phyloP scores from a whole-genome alignment of 1,140 invertebrate genomes.

The Heliothis subflexa region DNA sequence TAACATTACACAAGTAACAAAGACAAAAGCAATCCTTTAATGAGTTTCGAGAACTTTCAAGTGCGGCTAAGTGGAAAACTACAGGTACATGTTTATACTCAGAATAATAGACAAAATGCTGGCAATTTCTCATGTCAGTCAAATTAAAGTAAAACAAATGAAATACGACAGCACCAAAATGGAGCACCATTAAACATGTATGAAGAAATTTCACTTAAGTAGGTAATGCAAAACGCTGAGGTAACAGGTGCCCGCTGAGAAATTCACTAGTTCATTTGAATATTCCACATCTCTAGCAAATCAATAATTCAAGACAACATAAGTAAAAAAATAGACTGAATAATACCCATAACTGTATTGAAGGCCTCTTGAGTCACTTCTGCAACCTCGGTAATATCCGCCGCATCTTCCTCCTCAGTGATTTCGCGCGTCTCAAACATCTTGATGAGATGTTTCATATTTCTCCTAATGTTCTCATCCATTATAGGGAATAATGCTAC shows the following conservation, averaged over 20 bases:
- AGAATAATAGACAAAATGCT: neutral
- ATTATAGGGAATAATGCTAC: slow-evolving; percentile 34
- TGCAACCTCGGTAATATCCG: slow-evolving; percentile 55
- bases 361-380: slow-evolving; percentile 45
- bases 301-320: neutral
- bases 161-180: neutral
- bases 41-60: slow-evolving; percentile 20
- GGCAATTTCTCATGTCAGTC: neutral
- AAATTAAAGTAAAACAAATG: neutral
- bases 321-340: neutral
- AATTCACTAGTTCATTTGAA: neutral
- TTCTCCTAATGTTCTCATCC: slow-evolving; percentile 57
- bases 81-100: neutral
- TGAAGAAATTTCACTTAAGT: neutral
- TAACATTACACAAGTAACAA: neutral
- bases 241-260: neutral
- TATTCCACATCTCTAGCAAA: neutral
- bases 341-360: slow-evolving; percentile 47
- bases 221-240: neutral
- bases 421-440: slow-evolving; percentile 69
- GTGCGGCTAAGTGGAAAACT: slow-evolving; percentile 1
- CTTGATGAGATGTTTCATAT: slow-evolving; percentile 74
- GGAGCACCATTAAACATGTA: slow-evolving; percentile 10
- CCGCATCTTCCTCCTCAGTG: slow-evolving; percentile 54
- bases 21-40: neutral